A percentile compares a stretch with the other conserved stretches of the same genome.
Evolutionary conservation across 2,113 vertebrate species (phyloP).

Genomic region (Leuciscus idus): DNA sequence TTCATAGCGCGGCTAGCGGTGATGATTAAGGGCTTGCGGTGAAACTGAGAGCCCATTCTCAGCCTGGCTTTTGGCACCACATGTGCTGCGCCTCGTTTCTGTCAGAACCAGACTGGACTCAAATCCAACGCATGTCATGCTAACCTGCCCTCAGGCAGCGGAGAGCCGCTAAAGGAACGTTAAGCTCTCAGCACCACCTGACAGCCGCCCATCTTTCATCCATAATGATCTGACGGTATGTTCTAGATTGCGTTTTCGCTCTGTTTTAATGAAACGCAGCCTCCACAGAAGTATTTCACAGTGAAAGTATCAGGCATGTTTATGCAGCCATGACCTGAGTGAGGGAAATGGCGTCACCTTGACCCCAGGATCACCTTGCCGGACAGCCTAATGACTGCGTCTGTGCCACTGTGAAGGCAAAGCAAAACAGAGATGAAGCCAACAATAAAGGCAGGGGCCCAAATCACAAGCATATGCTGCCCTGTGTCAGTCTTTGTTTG

Average conservation of each 20-base stretch:
- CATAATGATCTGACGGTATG: constrained; percentile 9
- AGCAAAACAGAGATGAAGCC: constrained; percentile 64
- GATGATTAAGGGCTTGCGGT: constrained; percentile 44
- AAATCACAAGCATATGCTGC: constrained; percentile 76
- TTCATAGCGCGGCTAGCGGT: constrained; percentile 9
- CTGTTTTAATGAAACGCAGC: constrained; percentile 26
- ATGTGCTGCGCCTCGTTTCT: constrained; percentile 9
- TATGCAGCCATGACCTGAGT: constrained; percentile 40
- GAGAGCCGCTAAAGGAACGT: background rate
- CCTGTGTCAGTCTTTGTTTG: constrained; percentile 49
- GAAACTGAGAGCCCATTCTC: constrained; percentile 4
- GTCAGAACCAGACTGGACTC: constrained; percentile 27
- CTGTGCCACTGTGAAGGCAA: constrained; percentile 76
- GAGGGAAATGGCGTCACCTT: constrained; percentile 59
- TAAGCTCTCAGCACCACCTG: background rate
- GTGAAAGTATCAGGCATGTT: constrained; percentile 44
- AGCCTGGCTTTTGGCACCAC: constrained; percentile 12
- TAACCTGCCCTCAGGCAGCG: background rate
- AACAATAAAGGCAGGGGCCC: constrained; percentile 52
- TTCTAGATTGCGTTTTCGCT: background rate
- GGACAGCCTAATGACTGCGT: constrained; percentile 71
- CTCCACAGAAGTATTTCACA: constrained; percentile 11
- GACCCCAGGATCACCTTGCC: constrained; percentile 66
- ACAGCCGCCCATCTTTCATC: constrained; percentile 6
- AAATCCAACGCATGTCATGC: background rate